These are phyloP conservation scores for Diaperis boleti DNA, from an alignment of 2,888 invertebrate species.

Conservation along the genomic window DNA sequence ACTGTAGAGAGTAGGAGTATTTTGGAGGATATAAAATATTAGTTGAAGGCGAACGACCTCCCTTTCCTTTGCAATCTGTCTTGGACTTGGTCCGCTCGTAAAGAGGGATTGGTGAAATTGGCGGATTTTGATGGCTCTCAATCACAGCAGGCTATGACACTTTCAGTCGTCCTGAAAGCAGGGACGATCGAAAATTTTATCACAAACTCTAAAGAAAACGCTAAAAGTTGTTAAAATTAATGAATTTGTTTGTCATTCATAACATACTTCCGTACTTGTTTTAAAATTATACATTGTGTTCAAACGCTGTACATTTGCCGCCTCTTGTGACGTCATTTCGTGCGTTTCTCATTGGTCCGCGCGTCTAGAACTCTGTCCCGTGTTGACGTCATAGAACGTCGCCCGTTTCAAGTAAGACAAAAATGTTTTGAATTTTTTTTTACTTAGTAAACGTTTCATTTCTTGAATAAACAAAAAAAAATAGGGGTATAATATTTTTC, in stretches of 20 bases:
- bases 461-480: too few species aligned
- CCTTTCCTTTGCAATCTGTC: slow-evolving; percentile 55
- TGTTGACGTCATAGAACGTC: too few species aligned
- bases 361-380: too few species aligned
- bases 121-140: slow-evolving; percentile 62
- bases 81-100: slow-evolving; percentile 55
- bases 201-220: slow-evolving; percentile 28
- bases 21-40: slow-evolving; percentile 46
- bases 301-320: too few species aligned
- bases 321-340: too few species aligned
- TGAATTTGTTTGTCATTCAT: slow-evolving; percentile 31
- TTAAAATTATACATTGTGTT: too few species aligned
- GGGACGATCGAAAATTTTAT: slow-evolving; percentile 34
- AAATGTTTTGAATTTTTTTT: too few species aligned
- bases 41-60: slow-evolving; percentile 40
- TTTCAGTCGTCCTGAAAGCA: slow-evolving; percentile 32
- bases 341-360: too few species aligned
- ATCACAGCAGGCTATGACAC: slow-evolving; percentile 57
- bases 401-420: too few species aligned
- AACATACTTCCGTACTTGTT: slow-evolving; percentile 25
- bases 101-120: slow-evolving; percentile 60
- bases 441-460: too few species aligned
- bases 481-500: too few species aligned
- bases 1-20: slow-evolving; percentile 42
- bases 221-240: slow-evolving; percentile 35